A percentile compares a stretch with the other conserved stretches of the same genome.
phyloP scores from a whole-genome alignment of 1,140 invertebrate genomes.

The Drosophila punjabiensis region DNA sequence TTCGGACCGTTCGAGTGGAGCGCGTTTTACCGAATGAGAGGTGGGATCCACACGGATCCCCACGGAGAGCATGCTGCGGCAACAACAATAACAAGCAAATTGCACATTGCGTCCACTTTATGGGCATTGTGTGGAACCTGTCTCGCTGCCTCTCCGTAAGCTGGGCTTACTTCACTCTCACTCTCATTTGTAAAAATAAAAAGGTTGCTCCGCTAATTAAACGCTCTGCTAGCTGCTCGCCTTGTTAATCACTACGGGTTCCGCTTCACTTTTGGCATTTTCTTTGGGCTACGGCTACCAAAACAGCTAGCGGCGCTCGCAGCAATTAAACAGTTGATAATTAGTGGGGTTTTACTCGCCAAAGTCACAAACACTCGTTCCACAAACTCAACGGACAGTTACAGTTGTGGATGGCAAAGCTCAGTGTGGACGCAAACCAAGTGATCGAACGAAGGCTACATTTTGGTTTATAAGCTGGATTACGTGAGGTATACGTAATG shows the following conservation, averaged over 20 bases:
- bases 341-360: conserved; percentile 13
- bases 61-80: conserved; percentile 8
- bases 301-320: conserved; percentile 42
- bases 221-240: conserved; percentile 38
- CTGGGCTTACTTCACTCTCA: conserved; percentile 52
- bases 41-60: conserved; percentile 20
- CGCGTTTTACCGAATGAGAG: conserved; percentile 35
- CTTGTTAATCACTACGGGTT: conserved; percentile 51
- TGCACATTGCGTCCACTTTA: conserved; percentile 68
- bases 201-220: conserved; percentile 52
- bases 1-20: conserved; percentile 33
- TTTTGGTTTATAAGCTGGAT: conserved; percentile 5
- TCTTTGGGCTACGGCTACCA: conserved; percentile 30
- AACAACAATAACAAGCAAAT: conserved; percentile 32
- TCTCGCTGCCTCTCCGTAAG: neutral
- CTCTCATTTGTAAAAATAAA: conserved; percentile 57
- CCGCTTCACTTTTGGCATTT: conserved; percentile 68
- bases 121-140: conserved; percentile 56
- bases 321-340: conserved; percentile 54
- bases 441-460: conserved; percentile 8
- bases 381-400: conserved; percentile 7
- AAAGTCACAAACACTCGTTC: neutral
- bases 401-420: conserved; percentile 29
- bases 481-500: conserved; percentile 7
- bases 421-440: conserved; percentile 29